These are phyloP conservation scores for Hedya salicella DNA, from an alignment of 2,888 invertebrate species.

Conservation along the genomic window DNA sequence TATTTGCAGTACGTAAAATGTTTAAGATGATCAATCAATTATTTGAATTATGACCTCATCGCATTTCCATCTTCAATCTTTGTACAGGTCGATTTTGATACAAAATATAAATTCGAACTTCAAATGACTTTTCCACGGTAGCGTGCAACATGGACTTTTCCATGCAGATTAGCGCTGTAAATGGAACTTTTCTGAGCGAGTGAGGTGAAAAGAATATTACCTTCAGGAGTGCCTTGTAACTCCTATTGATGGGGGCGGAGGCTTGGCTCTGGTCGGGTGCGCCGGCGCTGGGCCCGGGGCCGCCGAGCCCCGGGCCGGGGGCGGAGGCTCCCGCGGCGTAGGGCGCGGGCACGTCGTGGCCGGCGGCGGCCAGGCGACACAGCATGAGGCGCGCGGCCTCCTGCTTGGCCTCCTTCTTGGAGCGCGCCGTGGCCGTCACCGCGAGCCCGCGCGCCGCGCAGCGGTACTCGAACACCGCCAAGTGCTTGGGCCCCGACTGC, in stretches of 20 bases:
- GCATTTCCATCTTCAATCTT: no score
- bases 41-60: no score
- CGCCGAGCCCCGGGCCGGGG: conserved; percentile 34
- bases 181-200: no score
- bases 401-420: conserved; percentile 85
- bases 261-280: conserved; percentile 30
- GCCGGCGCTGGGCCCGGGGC: conserved; percentile 30
- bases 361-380: conserved; percentile 62
- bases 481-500: conserved; percentile 72
- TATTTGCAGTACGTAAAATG: no score
- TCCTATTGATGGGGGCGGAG: conserved; percentile 53
- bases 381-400: conserved; percentile 83
- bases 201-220: conserved; percentile 40
- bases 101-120: no score
- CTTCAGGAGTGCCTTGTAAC: conserved; percentile 67
- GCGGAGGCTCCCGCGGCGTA: conserved; percentile 47
- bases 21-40: no score
- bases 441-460: conserved; percentile 67
- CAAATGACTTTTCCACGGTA: no score
- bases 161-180: no score
- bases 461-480: conserved; percentile 74
- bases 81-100: no score
- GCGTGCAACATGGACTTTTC: no score
- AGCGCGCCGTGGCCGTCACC: conserved; percentile 78
- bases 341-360: conserved; percentile 64